Evolutionary conservation across 2,888 invertebrate species (phyloP).

Genomic region (Pherbina coryleti): DNA sequence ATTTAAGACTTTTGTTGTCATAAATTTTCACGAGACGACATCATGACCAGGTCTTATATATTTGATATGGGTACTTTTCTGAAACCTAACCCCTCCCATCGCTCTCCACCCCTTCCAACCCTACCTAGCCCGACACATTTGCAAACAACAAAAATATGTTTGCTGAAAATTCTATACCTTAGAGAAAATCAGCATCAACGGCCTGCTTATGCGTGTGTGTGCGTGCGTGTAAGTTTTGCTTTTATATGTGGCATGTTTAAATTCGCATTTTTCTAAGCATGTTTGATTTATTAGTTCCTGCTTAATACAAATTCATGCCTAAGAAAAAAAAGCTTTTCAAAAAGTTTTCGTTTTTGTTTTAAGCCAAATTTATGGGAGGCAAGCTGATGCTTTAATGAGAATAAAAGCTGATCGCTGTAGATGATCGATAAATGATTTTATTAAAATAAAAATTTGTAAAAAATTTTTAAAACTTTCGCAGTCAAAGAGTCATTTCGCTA

Average conservation of each 20-base stretch:
- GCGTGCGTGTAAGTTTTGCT: background rate
- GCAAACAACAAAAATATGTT: background rate
- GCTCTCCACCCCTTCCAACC: background rate
- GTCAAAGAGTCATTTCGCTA: too few relatives aligned
- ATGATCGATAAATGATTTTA: too few relatives aligned
- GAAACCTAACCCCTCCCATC: background rate
- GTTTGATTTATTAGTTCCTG: slow-evolving; percentile 17
- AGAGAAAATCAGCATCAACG: background rate
- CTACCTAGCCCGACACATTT: background rate
- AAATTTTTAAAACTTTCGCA: too few relatives aligned
- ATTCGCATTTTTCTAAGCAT: slow-evolving; percentile 15
- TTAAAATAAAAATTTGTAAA: too few relatives aligned
- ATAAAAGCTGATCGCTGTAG: too few relatives aligned
- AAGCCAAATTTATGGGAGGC: too few relatives aligned
- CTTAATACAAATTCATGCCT: too few relatives aligned
- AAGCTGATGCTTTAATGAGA: too few relatives aligned
- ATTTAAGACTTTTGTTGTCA: slow-evolving; percentile 36
- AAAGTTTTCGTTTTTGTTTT: background rate
- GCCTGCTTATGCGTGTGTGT: background rate
- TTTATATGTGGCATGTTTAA: slow-evolving; percentile 22
- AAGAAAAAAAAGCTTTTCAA: background rate
- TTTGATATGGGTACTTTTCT: slow-evolving; percentile 37
- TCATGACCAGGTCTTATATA: slow-evolving; percentile 29
- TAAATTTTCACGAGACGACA: slow-evolving; percentile 38
- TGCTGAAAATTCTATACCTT: background rate